Conservation (phyloP, 2,888 invertebrate species). For the Trachelus stipa region DNA sequence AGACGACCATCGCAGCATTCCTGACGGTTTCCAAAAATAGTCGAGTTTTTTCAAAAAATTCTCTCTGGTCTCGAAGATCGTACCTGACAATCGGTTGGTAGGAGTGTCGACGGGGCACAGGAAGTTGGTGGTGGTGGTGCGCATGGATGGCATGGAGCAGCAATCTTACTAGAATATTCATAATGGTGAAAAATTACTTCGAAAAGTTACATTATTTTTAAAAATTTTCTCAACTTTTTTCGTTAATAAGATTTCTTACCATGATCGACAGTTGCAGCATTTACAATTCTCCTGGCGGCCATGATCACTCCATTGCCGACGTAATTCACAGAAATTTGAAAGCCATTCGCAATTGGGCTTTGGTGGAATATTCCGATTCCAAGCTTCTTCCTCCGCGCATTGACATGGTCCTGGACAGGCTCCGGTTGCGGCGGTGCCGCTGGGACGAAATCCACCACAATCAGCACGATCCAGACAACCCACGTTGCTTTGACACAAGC, state of each 20-base stretch:
- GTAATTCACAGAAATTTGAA: constrained; percentile 52
- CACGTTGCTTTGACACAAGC: constrained; percentile 44
- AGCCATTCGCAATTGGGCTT: constrained; percentile 54
- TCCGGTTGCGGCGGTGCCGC: constrained; percentile 39
- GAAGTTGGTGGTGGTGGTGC: constrained; percentile 22
- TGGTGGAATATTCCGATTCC: constrained; percentile 55
- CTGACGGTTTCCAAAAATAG: constrained; percentile 20
- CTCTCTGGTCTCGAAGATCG: background rate
- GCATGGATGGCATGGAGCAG: constrained; percentile 41
- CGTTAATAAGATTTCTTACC: constrained; percentile 32
- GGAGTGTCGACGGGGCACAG: constrained; percentile 20
- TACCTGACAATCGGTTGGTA: constrained; percentile 39
- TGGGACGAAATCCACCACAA: constrained; percentile 41
- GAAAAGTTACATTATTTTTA: background rate
- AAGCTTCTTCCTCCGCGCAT: constrained; percentile 55
- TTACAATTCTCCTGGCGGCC: constrained; percentile 47
- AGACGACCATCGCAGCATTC: constrained; percentile 31
- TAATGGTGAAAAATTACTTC: background rate
- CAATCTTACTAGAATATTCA: constrained; percentile 35
- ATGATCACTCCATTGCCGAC: constrained; percentile 59
- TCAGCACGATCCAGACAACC: constrained; percentile 39
- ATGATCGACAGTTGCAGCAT: constrained; percentile 49
- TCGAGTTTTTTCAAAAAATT: background rate
- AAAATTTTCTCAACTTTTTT: background rate
- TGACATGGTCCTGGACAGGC: constrained; percentile 50